A percentile compares a stretch with the other conserved stretches of the same genome.
Conservation (phyloP, 2,797 vertebrate genomes). For the Myotis vivesi region DNA sequence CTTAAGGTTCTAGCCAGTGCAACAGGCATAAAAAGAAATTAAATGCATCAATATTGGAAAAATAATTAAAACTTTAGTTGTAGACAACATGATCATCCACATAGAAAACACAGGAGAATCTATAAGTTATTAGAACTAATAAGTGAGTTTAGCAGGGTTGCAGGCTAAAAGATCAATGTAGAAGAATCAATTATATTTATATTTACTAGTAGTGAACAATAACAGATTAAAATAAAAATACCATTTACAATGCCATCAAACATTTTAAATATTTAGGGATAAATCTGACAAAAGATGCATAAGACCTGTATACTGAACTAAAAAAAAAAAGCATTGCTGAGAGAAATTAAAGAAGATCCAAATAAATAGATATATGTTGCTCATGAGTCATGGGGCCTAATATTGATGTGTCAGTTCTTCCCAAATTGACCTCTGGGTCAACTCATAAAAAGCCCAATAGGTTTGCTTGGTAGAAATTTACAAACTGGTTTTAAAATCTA, state of each 20-base stretch:
- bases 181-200: background rate
- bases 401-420: background rate
- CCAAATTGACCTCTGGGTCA: background rate
- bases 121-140: background rate
- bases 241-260: background rate
- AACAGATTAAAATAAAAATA: background rate
- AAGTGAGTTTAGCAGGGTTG: background rate
- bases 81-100: background rate
- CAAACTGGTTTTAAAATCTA: background rate
- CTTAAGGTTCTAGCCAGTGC: background rate
- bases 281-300: background rate
- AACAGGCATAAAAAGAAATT: background rate
- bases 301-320: background rate
- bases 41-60: background rate
- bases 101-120: background rate
- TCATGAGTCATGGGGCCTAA: background rate
- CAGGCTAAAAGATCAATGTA: background rate
- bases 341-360: background rate
- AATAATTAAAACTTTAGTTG: background rate
- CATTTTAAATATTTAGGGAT: background rate
- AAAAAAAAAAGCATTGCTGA: background rate
- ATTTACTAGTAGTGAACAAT: background rate
- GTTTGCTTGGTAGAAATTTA: background rate
- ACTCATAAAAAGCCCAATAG: background rate
- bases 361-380: background rate